These are phyloP conservation scores for Pangasius mekongensis DNA, from an alignment of 2,797 vertebrate species.

Conservation along the genomic window DNA sequence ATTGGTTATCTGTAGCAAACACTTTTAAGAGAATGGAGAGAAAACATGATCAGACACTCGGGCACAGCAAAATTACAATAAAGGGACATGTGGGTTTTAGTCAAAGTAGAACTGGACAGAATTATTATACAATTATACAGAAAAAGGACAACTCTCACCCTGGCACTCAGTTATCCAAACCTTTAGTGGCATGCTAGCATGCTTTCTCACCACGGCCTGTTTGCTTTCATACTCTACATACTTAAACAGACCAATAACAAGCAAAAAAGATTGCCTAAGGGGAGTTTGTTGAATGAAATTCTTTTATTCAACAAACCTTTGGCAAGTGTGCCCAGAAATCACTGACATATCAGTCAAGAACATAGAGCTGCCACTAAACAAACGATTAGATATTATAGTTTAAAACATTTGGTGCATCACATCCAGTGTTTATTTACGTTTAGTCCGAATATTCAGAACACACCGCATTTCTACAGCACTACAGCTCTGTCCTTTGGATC, in stretches of 20 bases:
- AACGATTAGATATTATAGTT: not conserved
- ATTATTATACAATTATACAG: not conserved
- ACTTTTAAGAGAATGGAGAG: conserved; percentile 53
- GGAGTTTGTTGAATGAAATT: too few relatives aligned
- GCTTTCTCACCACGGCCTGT: not conserved
- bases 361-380: not conserved
- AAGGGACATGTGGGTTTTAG: not conserved
- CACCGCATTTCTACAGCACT: not conserved
- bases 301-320: not conserved
- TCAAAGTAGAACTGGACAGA: not conserved
- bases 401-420: not conserved
- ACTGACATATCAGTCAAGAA: not conserved
- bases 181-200: not conserved
- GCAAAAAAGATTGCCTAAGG: not conserved
- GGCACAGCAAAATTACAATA: not conserved
- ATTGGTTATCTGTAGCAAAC: conserved; percentile 62
- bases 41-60: not conserved
- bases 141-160: not conserved
- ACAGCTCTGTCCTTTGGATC: not conserved
- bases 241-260: not conserved
- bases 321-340: not conserved
- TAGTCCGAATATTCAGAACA: not conserved
- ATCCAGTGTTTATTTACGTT: not conserved
- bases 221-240: not conserved
- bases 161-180: not conserved